Percentiles rank a stretch among this genome's conserved stretches.
Conservation (phyloP, 1,140 invertebrate species). For the Colletes gigas region DNA sequence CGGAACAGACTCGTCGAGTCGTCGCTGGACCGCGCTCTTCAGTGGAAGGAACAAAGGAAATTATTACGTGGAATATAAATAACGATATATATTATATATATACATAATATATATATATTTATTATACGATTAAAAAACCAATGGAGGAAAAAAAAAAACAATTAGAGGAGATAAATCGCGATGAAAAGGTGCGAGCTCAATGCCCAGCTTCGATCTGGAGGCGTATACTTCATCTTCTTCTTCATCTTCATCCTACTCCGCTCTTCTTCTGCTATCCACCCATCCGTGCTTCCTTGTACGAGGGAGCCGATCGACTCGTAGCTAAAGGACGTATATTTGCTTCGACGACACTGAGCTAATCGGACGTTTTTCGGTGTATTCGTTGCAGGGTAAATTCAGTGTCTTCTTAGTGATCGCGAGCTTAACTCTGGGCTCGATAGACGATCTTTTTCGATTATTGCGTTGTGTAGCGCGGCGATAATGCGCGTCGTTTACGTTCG, state of each 20-base stretch:
- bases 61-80: constrained; percentile 78
- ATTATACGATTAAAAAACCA: constrained; percentile 74
- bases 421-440: background rate
- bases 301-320: background rate
- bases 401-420: constrained; percentile 21
- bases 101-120: constrained; percentile 77
- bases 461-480: background rate
- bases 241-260: constrained; percentile 29
- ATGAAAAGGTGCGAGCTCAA: constrained; percentile 70
- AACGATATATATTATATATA: constrained; percentile 75
- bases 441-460: constrained; percentile 10
- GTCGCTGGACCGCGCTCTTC: constrained; percentile 30
- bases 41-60: constrained; percentile 71
- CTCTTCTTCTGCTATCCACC: constrained; percentile 29
- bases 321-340: background rate
- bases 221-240: constrained; percentile 61
- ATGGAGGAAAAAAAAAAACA: constrained; percentile 46
- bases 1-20: background rate
- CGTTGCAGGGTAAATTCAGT: constrained; percentile 48
- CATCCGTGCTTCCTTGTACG: background rate
- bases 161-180: constrained; percentile 71
- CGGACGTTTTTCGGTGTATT: constrained; percentile 20
- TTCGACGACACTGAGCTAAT: background rate
- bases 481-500: background rate
- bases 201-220: constrained; percentile 66